Percentiles rank a stretch among this genome's conserved stretches.
Evolutionary conservation across 2,888 invertebrate genomes (phyloP).

Genomic region (Microctonus hyperodae): DNA sequence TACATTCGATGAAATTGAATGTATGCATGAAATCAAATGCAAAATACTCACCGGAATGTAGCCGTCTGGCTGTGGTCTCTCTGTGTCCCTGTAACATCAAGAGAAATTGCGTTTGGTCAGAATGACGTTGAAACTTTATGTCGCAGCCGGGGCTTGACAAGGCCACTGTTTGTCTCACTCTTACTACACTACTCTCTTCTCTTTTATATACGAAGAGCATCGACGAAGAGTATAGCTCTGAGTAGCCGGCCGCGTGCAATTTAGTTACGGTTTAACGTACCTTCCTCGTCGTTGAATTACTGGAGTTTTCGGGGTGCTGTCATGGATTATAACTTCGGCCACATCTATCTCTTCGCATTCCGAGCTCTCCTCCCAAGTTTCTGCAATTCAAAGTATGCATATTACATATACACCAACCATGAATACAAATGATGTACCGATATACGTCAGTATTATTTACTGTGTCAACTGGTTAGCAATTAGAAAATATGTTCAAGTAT

Average conservation of each 20-base stretch:
- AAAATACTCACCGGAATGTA: conserved; percentile 60
- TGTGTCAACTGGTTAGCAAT: neutral
- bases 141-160: neutral
- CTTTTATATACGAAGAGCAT: neutral
- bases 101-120: conserved; percentile 44
- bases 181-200: neutral
- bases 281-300: conserved; percentile 68
- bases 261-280: conserved; percentile 44
- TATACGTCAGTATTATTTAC: neutral
- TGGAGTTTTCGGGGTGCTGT: conserved; percentile 76
- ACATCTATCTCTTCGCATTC: conserved; percentile 79
- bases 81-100: conserved; percentile 52
- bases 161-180: neutral
- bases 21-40: neutral
- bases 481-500: neutral
- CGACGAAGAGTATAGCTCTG: neutral
- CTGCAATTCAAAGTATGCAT: conserved; percentile 36
- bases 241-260: conserved; percentile 34
- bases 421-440: too few relatives aligned
- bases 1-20: neutral
- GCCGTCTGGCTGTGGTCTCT: conserved; percentile 59
- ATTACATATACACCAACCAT: conserved; percentile 2
- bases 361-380: conserved; percentile 44
- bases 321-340: conserved; percentile 80
- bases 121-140: conserved; percentile 43